Base-by-base conservation (phyloP, 2,797 vertebrate genomes). In the Chaunax sp. region DNA sequence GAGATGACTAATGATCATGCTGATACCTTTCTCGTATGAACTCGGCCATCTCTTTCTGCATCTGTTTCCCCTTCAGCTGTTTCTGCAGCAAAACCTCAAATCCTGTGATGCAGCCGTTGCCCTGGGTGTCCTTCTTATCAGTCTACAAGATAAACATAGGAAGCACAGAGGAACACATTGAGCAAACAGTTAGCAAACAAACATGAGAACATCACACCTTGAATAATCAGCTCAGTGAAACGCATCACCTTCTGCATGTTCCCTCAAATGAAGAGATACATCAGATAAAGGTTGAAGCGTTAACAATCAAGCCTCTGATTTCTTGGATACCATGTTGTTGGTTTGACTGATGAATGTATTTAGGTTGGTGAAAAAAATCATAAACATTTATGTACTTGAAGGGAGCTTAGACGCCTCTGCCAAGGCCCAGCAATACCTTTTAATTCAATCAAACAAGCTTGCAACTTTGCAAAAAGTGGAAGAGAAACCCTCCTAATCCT, bases 21-120 rank as follows among this genome's bases (percentile, higher is more conserved):
- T 0, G 49, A 65, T 92, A 99, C 98, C 98, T 97, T 88, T 99
- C 97, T 81, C 97, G 92, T 77, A 98, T 84, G 78, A 99, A 99
- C 81, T 98, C 97, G 0, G 98, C 97, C 97, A 99, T 99, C 87
- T 99, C 98, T 78, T 98, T 99, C 91, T 98, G 97, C 96, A 98
- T 99, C 88, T 99, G 97, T 76, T 98, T 98, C 73, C 97, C 97
- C 90, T 98, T 99, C 71, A 98, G 93, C 73, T 99, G 98, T 76
- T 99, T 99, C 71, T 98, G 97, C 40, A 99, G 94, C 78, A 99
- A 87, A 53, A 99, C 95, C 85, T 99, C 97, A 68, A 99, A 99
- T 25, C 98, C 98, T 0, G 97, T 94, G 81, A 98, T 87, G 0
- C 88, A 93, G 61, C 93, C 92, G n/a, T 96, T 98, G 58, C 96